Evolutionary conservation across 2,797 vertebrate species (phyloP), one percentile per base, ranked within the genome.

Genomic region (Aulostomus chinensis): DNA sequence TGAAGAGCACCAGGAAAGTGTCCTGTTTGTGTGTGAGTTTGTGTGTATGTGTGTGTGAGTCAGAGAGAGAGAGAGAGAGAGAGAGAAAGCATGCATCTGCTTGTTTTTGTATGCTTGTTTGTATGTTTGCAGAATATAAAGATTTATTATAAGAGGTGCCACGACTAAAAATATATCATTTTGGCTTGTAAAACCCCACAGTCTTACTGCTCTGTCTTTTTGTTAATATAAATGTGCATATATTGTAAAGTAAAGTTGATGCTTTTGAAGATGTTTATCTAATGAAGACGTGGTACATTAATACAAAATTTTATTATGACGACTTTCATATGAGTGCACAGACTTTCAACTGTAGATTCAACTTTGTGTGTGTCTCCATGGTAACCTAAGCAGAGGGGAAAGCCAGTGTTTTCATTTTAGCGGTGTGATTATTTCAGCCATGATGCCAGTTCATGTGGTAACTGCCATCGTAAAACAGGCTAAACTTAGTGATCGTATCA

Each of bases 1-100:
- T 72, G 57, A 76, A 68, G 76, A 78, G 81, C 73, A 83, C 69
- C 75, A 84, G 68, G 76, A 80, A 86, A 80, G 78, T 72, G 82
- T 82, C 82, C 80, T 83, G 76, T 81, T 67, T 55, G 53, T 60
- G 30, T 69, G 48, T 37, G 37, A 30, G 53, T 62, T 53, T 37
- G 40, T 49, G 36, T 55, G 18, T 56, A 31, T 59, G 58, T 37
- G 52, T 18, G 48, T 17, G 28, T 29, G 35, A 4, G 39, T 5
- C 33, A 11, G 16, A 20, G 48, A 22, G 36, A 21, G 17, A 37
- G 6, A 18, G 13, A 7, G 5, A 9, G 5, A 20, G 2, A 20
- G 11, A 9, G 24, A 9, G 24, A 4, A 25, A 14, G 35, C 8
- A 17, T 36, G 58, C 30, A 30, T n/a, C n/a, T n/a, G n/a, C n/a